Conservation (phyloP, 2,888 invertebrate species). For the Luperina nickerlii region DNA sequence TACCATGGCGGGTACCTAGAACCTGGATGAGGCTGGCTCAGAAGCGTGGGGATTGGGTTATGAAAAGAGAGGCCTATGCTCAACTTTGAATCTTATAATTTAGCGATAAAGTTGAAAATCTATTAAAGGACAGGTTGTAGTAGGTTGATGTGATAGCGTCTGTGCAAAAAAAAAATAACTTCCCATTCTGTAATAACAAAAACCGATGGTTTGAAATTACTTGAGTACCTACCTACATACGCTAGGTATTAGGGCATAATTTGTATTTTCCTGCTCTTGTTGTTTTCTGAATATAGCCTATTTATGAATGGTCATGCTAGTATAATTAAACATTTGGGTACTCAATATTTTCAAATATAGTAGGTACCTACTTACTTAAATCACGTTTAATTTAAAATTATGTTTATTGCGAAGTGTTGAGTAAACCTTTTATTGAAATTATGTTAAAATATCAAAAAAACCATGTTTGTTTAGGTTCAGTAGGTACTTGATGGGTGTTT, state of each 20-base stretch:
- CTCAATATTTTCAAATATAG: conserved; percentile 11
- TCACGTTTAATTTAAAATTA: conserved; percentile 27
- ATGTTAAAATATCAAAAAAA: conserved; percentile 63
- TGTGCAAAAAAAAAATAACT: not conserved
- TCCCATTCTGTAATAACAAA: not conserved
- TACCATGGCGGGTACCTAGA: too few relatives aligned
- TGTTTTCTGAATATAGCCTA: too few relatives aligned
- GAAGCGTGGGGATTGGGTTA: not conserved
- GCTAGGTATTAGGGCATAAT: too few relatives aligned
- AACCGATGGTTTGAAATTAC: not conserved
- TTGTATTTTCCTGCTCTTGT: too few relatives aligned
- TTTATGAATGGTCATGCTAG: too few relatives aligned
- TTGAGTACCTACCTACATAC: not conserved
- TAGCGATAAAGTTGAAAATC: too few relatives aligned
- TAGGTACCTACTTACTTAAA: not conserved
- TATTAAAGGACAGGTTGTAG: too few relatives aligned
- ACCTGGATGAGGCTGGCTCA: not conserved
- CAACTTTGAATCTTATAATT: too few relatives aligned
- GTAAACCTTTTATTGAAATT: conserved; percentile 33
- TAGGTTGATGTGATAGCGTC: too few relatives aligned
- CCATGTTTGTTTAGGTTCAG: conserved; percentile 68
- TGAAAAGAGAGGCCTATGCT: not conserved
- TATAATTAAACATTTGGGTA: conserved; percentile 1
- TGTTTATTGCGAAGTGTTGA: conserved; percentile 39
- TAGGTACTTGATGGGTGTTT: conserved; percentile 66